These are phyloP conservation scores for Rhopalosiphum padi DNA, from an alignment of 1,140 invertebrate species.

Conservation along the genomic window DNA sequence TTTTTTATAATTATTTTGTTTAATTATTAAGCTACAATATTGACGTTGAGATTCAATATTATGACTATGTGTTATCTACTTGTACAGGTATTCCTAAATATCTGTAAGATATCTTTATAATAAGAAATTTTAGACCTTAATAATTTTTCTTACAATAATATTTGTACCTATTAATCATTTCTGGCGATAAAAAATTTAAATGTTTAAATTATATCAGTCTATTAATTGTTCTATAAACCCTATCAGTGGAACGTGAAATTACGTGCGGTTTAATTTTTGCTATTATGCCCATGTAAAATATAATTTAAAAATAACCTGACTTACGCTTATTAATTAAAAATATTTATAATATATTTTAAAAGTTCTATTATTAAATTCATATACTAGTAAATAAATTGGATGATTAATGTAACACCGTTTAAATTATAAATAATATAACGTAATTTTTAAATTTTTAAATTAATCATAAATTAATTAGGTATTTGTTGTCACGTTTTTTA, in stretches of 20 bases:
- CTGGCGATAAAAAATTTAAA: neutral
- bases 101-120: no score
- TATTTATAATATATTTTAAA: neutral
- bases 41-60: neutral
- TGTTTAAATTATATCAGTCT: neutral
- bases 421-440: neutral
- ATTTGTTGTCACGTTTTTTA: neutral
- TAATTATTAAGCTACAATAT: neutral
- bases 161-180: neutral
- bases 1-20: no score
- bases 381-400: neutral
- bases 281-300: neutral
- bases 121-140: no score
- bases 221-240: neutral
- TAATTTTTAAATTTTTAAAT: neutral
- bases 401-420: neutral
- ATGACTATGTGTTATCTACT: neutral
- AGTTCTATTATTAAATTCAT: neutral
- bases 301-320: neutral
- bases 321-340: neutral
- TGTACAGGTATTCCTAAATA: neutral
- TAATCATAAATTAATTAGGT: neutral
- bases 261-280: neutral
- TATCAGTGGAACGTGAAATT: neutral
- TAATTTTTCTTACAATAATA: neutral